Conservation (phyloP, 2,113 vertebrate species). For the Indicator maculatus region DNA sequence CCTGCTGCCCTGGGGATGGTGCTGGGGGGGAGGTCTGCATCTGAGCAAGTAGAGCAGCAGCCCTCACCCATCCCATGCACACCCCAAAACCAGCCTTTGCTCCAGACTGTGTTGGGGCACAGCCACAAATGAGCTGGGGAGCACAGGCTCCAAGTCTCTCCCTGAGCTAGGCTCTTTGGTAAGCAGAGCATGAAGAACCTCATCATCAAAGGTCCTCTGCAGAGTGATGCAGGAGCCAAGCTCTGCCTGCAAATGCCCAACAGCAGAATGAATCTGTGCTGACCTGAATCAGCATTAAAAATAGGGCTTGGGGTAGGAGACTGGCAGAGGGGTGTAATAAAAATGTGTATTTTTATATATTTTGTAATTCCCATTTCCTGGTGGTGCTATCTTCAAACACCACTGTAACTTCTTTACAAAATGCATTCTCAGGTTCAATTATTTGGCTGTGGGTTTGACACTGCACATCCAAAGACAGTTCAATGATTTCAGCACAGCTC, state of each 20-base stretch:
- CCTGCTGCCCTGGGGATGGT: not conserved
- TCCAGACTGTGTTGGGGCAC: not conserved
- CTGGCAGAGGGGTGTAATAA: not conserved
- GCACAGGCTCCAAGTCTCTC: not conserved
- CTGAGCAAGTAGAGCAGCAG: not conserved
- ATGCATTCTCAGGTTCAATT: no score
- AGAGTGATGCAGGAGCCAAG: fast-evolving
- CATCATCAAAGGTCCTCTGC: not conserved
- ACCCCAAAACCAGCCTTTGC: not conserved
- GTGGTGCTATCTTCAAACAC: no score
- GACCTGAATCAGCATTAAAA: constrained; percentile 11
- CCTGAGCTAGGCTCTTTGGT: not conserved
- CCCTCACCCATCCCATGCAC: fast-evolving
- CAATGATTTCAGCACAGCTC: no score
- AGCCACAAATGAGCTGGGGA: not conserved
- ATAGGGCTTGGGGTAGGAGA: not conserved
- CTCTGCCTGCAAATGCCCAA: not conserved
- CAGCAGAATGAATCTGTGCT: not conserved
- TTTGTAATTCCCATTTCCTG: no score
- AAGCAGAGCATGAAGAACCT: not conserved
- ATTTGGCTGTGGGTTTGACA: no score
- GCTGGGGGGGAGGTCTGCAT: not conserved
- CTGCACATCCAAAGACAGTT: no score
- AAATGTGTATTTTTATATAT: no score
- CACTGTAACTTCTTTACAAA: no score